phyloP scores from a whole-genome alignment of 2,888 invertebrate species.

The Lamellibrachia columna region DNA sequence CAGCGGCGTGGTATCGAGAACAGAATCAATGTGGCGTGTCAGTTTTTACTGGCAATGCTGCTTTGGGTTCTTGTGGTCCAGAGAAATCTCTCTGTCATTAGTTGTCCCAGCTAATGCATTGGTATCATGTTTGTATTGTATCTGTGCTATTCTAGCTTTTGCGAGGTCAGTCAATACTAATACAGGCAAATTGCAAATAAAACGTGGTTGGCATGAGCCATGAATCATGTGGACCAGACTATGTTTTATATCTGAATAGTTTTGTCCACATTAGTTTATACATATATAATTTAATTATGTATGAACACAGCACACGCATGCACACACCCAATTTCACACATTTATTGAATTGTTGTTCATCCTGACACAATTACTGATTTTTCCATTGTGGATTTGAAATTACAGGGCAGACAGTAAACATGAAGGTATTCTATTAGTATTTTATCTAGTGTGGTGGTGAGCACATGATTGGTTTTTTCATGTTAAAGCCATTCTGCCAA shows the following conservation, averaged over 20 bases:
- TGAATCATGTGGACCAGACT: no score
- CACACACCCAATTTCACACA: not conserved
- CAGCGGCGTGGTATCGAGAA: not conserved
- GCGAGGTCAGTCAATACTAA: not conserved
- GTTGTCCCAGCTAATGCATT: not conserved
- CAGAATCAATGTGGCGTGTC: not conserved
- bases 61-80: not conserved
- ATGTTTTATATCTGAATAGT: no score
- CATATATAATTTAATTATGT: no score
- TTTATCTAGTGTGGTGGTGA: not conserved
- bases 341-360: not conserved
- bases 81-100: not conserved
- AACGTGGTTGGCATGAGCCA: no score
- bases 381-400: not conserved
- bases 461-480: conserved; percentile 29
- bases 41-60: not conserved
- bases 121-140: not conserved
- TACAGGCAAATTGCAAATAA: not conserved
- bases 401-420: not conserved
- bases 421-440: not conserved
- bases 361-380: not conserved
- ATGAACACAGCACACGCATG: no score
- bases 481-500: no score
- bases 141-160: not conserved
- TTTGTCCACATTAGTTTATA: no score